phyloP scores from a whole-genome alignment of 2,888 invertebrate genomes.

The Ernsta delagoae region DNA sequence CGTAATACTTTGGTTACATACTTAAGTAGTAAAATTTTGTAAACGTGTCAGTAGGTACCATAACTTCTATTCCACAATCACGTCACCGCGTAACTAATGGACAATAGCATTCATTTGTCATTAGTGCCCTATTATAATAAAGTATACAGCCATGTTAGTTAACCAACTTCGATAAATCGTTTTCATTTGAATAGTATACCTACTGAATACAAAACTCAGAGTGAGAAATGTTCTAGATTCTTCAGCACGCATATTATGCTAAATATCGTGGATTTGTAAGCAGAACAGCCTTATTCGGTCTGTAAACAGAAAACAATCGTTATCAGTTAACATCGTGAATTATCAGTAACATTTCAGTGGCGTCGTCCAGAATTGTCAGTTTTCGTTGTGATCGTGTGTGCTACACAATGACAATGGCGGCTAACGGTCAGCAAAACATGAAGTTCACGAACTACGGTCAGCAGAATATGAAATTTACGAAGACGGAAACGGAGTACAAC shows the following conservation, averaged over 20 bases:
- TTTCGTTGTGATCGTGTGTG: constrained; percentile 21
- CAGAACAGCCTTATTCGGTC: constrained; percentile 20
- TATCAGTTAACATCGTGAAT: constrained; percentile 56
- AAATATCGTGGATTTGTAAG: constrained; percentile 32
- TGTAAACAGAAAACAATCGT: constrained; percentile 44
- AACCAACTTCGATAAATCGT: constrained; percentile 10
- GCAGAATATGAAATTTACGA: constrained; percentile 63
- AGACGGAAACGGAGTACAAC: constrained; percentile 73
- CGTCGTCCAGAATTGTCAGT: constrained; percentile 32
- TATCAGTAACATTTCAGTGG: constrained; percentile 35
- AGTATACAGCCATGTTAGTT: constrained; percentile 6
- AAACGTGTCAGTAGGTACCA: background rate
- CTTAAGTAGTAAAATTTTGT: too few species aligned
- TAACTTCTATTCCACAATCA: background rate
- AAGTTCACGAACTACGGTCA: constrained; percentile 61
- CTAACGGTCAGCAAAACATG: constrained; percentile 55
- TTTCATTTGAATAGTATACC: constrained; percentile 1
- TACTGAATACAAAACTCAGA: background rate
- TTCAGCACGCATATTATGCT: background rate
- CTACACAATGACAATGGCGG: constrained; percentile 45
- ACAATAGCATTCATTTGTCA: constrained; percentile 34
- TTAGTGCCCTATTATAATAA: constrained; percentile 19
- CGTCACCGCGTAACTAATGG: constrained; percentile 28
- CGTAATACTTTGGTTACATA: too few species aligned
- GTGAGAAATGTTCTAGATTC: background rate